phyloP scores from a whole-genome alignment of 2,888 invertebrate genomes.

The Cantharis lateralis region DNA sequence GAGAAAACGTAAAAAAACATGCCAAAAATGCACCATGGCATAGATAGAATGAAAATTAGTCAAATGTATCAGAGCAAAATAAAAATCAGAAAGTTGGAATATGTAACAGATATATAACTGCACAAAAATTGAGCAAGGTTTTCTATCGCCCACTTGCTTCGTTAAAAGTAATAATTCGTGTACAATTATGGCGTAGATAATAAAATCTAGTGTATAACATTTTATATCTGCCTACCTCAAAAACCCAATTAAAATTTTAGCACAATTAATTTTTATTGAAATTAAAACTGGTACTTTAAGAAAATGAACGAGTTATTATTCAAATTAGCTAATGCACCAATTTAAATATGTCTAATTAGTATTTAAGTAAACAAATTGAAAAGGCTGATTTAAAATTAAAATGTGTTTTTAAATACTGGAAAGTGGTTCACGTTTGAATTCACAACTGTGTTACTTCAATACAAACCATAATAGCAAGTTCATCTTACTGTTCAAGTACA shows the following conservation, averaged over 20 bases:
- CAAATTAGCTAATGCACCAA: neutral
- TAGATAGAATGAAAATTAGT: neutral
- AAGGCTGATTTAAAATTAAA: neutral
- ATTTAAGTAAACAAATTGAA: neutral
- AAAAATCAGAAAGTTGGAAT: neutral
- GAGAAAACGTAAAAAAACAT: too few species aligned
- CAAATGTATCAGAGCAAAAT: too few species aligned
- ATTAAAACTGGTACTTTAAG: neutral
- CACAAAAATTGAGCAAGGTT: neutral
- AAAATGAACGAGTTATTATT: neutral
- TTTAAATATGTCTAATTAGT: neutral
- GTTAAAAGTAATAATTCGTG: neutral
- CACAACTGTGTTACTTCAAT: neutral
- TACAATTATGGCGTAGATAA: neutral
- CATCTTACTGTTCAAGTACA: conserved; percentile 13
- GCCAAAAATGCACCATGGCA: too few species aligned
- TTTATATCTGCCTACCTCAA: neutral
- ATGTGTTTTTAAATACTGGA: neutral
- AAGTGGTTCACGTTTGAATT: neutral
- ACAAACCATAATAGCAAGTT: conserved; percentile 2
- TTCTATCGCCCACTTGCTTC: neutral
- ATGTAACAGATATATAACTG: neutral
- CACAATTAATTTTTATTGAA: neutral
- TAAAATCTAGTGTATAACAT: neutral
- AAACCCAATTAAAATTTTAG: neutral